Evolutionary conservation across 2,113 vertebrate genomes (phyloP), one percentile per base, ranked within the genome.

Genomic region (Python bivittatus): DNA sequence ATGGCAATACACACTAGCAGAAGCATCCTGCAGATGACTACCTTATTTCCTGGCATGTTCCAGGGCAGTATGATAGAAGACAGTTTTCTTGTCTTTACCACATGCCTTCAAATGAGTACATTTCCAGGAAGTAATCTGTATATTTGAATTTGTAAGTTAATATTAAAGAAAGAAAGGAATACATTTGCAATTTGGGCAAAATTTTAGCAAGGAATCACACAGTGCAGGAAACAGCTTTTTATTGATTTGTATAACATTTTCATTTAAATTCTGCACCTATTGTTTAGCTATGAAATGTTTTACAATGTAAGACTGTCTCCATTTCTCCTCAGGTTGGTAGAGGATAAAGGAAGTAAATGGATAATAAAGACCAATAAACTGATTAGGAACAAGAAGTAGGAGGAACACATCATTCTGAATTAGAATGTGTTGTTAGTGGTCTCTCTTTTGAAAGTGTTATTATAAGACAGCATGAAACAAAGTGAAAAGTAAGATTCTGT

Each of bases 1-100:
- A 84, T 58, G 42, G 87, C 68, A 89, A 88, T 38, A 56, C 61
- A 88, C 29, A 89, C n/a, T 92, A 87, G 29, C 87, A 92, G 85
- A 87, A 87, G 48, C 22, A 54, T 44, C 53, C 38, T 64, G 42
- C 57, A 91, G 91, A 91, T 72, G 60, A 91, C 91, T 92, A 48
- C 53, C 42, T 60, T 61, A 29, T 84, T 84, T 33, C 68, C 64
- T 84, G 68, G 86, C 86, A 60, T 13, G 38, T 84, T 92, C 20
- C 6, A 88, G 17, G 20, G 29, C 68, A 92, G 64, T 25, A 88
- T 60, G 54, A 88, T 42, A 83, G 15, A 83, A 52, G 54, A 83
- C 54, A 88, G 54, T 84, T 88, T 83, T 88, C 17, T 29, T 88
- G 15, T n/a, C 68, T 88, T 83, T 88, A 60, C 42, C 64, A 88